phyloP scores from a whole-genome alignment of 1,140 invertebrate genomes.

The Bombus polaris region DNA sequence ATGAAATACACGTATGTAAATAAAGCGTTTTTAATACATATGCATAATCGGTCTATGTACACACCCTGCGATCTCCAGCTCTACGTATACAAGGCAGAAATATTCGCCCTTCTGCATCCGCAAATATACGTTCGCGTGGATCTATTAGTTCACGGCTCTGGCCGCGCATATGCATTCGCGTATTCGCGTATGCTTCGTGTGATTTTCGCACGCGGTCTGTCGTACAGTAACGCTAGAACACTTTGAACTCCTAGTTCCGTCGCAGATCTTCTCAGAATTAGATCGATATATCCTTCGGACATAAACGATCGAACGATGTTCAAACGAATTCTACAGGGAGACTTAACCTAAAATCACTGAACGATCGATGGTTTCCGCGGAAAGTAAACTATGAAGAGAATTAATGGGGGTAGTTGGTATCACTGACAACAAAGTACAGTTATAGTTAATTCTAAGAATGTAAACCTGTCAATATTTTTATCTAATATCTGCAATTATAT shows the following conservation, averaged over 20 bases:
- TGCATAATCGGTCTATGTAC: constrained; percentile 36
- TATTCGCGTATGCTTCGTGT: not conserved
- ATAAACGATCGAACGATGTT: not conserved
- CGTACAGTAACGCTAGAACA: constrained; percentile 7
- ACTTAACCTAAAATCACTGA: not conserved
- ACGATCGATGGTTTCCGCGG: not conserved
- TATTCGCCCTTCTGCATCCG: constrained; percentile 27
- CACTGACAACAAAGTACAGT: not conserved
- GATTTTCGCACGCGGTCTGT: not conserved
- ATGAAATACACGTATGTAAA: constrained; percentile 31
- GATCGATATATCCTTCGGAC: not conserved
- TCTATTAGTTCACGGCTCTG: constrained; percentile 40
- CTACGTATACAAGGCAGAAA: constrained; percentile 23
- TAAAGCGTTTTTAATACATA: constrained; percentile 32
- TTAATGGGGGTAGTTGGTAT: not conserved
- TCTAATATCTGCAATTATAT: too few species aligned
- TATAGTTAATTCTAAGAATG: not conserved
- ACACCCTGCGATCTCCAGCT: not conserved
- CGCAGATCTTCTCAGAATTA: not conserved
- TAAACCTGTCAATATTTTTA: too few species aligned
- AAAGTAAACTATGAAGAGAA: too few species aligned
- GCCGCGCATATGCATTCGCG: constrained; percentile 3
- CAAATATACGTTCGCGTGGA: constrained; percentile 28
- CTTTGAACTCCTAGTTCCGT: not conserved
- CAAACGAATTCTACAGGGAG: too few species aligned